A percentile compares a stretch with the other conserved stretches of the same genome.
phyloP scores from a whole-genome alignment of 2,888 invertebrate genomes.

The Romanomermis culicivorax region DNA sequence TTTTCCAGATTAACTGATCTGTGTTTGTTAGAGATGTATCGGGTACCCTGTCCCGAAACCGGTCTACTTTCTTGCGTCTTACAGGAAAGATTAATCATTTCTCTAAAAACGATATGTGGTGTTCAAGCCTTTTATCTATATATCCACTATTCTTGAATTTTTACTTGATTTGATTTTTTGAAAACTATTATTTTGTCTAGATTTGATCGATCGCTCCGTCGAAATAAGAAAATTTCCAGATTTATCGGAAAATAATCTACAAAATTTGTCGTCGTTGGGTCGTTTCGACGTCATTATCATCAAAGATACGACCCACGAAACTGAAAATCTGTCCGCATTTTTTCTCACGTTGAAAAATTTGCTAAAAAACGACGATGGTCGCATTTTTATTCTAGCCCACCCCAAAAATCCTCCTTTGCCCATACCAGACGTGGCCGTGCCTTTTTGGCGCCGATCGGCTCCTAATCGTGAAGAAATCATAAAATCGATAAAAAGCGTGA shows the following conservation, averaged over 20 bases:
- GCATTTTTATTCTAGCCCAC: slow-evolving; percentile 7
- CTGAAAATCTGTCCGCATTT: neutral
- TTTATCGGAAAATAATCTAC: neutral
- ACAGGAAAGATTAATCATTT: too few species aligned
- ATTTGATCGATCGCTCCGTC: neutral
- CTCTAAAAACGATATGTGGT: too few species aligned
- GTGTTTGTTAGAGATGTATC: too few species aligned
- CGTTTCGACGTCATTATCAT: slow-evolving; percentile 10
- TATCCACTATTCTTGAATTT: too few species aligned
- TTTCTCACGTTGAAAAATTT: neutral
- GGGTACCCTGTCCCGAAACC: too few species aligned
- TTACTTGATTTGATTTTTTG: neutral
- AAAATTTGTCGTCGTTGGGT: slow-evolving; percentile 3
- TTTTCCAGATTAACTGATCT: too few species aligned
- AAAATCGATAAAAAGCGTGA: slow-evolving; percentile 5
- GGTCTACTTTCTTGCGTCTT: too few species aligned
- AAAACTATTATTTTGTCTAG: too few species aligned
- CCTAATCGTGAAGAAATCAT: slow-evolving; percentile 11
- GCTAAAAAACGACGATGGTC: slow-evolving; percentile 3
- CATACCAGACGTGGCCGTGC: slow-evolving; percentile 10
- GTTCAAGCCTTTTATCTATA: too few species aligned
- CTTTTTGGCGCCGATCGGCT: slow-evolving; percentile 9
- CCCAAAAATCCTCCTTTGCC: slow-evolving; percentile 12
- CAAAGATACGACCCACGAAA: slow-evolving; percentile 10
- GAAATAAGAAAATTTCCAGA: neutral